phyloP scores from a whole-genome alignment of 2,797 vertebrate species.

The Etheostoma nigrum region DNA sequence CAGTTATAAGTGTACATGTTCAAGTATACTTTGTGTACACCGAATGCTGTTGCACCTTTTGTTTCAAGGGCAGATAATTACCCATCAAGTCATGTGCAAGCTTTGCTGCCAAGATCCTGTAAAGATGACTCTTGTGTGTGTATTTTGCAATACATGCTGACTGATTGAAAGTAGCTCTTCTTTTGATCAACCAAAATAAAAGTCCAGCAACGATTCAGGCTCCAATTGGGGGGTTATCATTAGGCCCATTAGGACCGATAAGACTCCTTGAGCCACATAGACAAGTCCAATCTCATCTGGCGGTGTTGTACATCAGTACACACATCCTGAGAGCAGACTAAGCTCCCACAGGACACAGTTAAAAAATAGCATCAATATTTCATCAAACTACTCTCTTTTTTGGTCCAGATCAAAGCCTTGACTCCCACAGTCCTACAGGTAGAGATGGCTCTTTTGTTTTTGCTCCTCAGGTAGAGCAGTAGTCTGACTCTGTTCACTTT shows the following conservation, averaged over 20 bases:
- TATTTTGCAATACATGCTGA: slow-evolving; percentile 56
- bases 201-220: slow-evolving; percentile 49
- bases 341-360: slow-evolving; percentile 82
- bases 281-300: slow-evolving; percentile 72
- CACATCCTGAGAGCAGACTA: slow-evolving; percentile 77
- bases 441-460: slow-evolving; percentile 84
- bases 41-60: slow-evolving; percentile 32
- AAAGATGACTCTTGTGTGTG: slow-evolving; percentile 47
- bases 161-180: slow-evolving; percentile 63
- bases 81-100: slow-evolving; percentile 49
- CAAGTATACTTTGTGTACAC: neutral
- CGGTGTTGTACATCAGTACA: slow-evolving; percentile 65
- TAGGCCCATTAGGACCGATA: slow-evolving; percentile 79
- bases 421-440: slow-evolving; percentile 83
- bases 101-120: slow-evolving; percentile 61
- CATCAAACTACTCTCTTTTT: slow-evolving; percentile 86
- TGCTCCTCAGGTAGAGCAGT: slow-evolving; percentile 80
- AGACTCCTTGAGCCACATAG: slow-evolving; percentile 64
- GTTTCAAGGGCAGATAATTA: slow-evolving; percentile 54
- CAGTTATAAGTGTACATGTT: neutral
- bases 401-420: slow-evolving; percentile 85
- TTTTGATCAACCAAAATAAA: slow-evolving; percentile 69
- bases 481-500: slow-evolving; percentile 74
- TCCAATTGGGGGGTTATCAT: slow-evolving; percentile 69
- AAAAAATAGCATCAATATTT: slow-evolving; percentile 87